Conservation (phyloP, 2,888 invertebrate genomes). For the Lysandra bellargus region DNA sequence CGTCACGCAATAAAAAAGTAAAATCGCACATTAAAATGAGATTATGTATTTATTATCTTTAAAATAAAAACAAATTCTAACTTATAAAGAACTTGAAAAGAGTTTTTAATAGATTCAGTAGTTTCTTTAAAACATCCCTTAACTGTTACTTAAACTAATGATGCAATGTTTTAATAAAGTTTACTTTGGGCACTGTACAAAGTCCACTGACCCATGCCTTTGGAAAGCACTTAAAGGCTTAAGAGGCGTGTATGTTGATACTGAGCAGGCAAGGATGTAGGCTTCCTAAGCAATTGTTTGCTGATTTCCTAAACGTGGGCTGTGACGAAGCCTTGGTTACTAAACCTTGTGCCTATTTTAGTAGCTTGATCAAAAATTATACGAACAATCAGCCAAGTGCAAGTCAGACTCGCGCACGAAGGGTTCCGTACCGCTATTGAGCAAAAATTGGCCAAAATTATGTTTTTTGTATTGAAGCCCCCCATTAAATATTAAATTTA, state of each 20-base stretch:
- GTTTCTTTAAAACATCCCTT: too few species aligned
- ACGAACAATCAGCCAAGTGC: neutral
- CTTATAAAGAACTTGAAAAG: too few species aligned
- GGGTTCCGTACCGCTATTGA: too few species aligned
- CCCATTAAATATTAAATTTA: too few species aligned
- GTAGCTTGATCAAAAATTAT: neutral
- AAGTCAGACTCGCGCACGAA: too few species aligned
- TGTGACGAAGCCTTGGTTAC: neutral
- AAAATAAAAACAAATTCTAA: too few species aligned
- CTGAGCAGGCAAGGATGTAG: neutral
- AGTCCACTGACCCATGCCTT: neutral
- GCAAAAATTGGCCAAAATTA: too few species aligned
- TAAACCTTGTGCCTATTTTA: neutral
- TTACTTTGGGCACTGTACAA: neutral
- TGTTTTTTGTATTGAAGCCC: too few species aligned
- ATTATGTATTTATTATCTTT: too few species aligned
- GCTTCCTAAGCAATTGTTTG: constrained; percentile 13
- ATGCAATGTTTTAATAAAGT: neutral
- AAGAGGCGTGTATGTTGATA: constrained; percentile 6
- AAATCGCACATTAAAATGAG: too few species aligned
- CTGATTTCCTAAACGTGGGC: neutral
- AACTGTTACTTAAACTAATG: neutral
- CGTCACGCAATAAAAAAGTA: too few species aligned
- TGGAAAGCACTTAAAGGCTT: constrained; percentile 11
- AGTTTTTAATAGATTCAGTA: too few species aligned